Evolutionary conservation across 64 coral and sea anemone genomes (phyloP).

Genomic region (Pocillopora damicornis): DNA sequence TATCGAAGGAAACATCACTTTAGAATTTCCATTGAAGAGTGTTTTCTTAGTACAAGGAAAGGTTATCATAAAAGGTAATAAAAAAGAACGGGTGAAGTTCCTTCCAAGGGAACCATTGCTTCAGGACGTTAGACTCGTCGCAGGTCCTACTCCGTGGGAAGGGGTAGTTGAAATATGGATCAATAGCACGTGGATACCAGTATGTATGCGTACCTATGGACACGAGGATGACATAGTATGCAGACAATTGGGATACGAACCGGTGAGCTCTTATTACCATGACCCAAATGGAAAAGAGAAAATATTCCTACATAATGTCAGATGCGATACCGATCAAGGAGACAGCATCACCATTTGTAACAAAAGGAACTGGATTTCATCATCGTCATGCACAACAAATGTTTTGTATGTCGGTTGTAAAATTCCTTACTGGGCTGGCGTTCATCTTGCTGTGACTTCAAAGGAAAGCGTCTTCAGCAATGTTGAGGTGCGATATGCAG

Average conservation of each 20-base stretch:
- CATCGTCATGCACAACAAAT: constrained; percentile 20
- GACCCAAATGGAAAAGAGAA: constrained; percentile 37
- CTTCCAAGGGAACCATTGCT: constrained; percentile 8
- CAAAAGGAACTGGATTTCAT: constrained; percentile 18
- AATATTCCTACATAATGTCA: constrained; percentile 45
- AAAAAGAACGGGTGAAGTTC: constrained; percentile 37
- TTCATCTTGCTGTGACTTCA: constrained; percentile 56
- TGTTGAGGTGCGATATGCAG: constrained; percentile 57
- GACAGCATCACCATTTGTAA: constrained; percentile 52
- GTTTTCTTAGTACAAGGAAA: constrained; percentile 66
- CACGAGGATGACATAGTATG: constrained; percentile 47
- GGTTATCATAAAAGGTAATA: constrained; percentile 43
- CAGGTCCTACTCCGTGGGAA: constrained; percentile 62
- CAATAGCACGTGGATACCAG: constrained; percentile 59
- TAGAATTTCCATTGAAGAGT: constrained; percentile 49
- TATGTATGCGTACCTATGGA: constrained; percentile 15
- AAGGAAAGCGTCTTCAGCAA: constrained; percentile 52
- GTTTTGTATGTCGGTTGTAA: constrained; percentile 35
- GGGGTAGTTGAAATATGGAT: constrained; percentile 53
- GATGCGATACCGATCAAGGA: constrained; percentile 25
- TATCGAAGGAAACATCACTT: constrained; percentile 54
- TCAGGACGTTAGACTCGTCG: constrained; percentile 43
- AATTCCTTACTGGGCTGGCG: constrained; percentile 56
- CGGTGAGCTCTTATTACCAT: neutral
- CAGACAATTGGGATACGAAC: constrained; percentile 50